phyloP scores from a whole-genome alignment of 2,113 vertebrate species.

The Fukomys damarensis region DNA sequence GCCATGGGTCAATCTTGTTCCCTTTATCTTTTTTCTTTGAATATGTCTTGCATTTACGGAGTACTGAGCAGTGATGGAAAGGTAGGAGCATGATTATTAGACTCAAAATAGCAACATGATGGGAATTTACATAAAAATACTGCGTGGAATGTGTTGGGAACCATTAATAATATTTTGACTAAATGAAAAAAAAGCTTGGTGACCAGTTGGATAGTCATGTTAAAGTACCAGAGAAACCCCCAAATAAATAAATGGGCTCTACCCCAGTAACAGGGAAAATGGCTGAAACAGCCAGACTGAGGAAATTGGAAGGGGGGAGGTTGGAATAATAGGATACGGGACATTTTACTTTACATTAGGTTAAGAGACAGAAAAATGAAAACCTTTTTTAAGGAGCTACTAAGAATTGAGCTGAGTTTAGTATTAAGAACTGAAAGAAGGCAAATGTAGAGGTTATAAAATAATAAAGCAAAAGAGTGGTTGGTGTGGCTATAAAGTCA shows the following conservation, averaged over 20 bases:
- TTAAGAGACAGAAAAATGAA: neutral
- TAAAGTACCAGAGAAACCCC: neutral
- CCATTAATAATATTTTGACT: neutral
- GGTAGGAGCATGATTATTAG: neutral
- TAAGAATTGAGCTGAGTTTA: neutral
- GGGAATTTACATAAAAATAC: neutral
- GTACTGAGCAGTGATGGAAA: neutral
- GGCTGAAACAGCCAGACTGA: neutral
- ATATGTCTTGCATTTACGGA: neutral
- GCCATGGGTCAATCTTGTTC: neutral
- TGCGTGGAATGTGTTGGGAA: neutral
- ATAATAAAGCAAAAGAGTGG: neutral
- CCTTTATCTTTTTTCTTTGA: neutral
- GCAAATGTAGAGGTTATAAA: neutral
- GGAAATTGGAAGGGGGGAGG: neutral
- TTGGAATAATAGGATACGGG: neutral
- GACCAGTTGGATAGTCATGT: neutral
- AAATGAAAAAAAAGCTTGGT: neutral
- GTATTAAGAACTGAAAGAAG: neutral
- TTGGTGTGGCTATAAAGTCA: neutral
- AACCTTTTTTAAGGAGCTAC: neutral
- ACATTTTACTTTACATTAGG: neutral
- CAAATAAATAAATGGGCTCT: neutral
- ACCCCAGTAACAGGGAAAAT: neutral
- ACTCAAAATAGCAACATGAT: neutral